phyloP scores from a whole-genome alignment of 2,888 invertebrate genomes.

The Caenorhabditis sp. region DNA sequence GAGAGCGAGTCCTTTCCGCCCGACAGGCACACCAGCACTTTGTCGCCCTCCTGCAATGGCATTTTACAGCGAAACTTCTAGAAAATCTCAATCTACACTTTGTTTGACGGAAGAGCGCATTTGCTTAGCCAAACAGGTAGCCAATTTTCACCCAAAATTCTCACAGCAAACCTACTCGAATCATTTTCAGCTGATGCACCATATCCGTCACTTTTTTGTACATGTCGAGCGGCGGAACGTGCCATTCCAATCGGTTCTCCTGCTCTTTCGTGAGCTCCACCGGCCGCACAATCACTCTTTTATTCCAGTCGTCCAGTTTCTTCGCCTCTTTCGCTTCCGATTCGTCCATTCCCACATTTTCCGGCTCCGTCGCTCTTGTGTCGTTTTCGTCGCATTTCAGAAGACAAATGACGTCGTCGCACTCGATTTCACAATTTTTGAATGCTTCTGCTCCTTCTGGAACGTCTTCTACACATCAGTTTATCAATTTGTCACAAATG shows the following conservation, averaged over 20 bases:
- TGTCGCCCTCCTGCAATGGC: conserved; percentile 88
- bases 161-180: conserved; percentile 50
- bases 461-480: too few relatives aligned
- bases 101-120: too few relatives aligned
- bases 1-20: conserved; percentile 90
- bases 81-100: too few relatives aligned
- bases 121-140: too few relatives aligned
- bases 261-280: conserved; percentile 70
- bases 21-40: conserved; percentile 88
- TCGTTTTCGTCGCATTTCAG: conserved; percentile 24
- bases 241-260: conserved; percentile 82
- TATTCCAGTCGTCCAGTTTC: conserved; percentile 67
- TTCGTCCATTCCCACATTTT: conserved; percentile 11
- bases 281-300: conserved; percentile 80
- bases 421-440: conserved; percentile 15
- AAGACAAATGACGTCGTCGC: conserved; percentile 34
- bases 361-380: neutral
- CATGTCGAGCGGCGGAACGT: conserved; percentile 86
- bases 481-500: too few relatives aligned
- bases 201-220: conserved; percentile 83
- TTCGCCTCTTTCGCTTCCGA: conserved; percentile 30
- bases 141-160: too few relatives aligned
- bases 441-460: too few relatives aligned
- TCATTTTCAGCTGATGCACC: conserved; percentile 68
- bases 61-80: too few relatives aligned